Evolutionary conservation across 2,113 vertebrate genomes (phyloP).

Genomic region (Nibea albiflora): DNA sequence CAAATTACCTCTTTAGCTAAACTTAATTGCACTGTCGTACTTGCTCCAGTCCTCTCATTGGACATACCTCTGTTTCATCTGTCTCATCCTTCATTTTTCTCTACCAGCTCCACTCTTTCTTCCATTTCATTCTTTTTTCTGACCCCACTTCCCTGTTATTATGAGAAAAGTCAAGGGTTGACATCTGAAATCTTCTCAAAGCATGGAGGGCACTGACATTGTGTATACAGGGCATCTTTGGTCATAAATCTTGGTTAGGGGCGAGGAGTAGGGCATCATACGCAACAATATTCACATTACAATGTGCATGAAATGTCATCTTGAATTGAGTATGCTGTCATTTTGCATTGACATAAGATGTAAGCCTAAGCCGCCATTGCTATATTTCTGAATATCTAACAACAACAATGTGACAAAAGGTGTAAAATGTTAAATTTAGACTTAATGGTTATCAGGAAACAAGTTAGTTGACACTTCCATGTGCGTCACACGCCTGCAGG

Average conservation of each 20-base stretch:
- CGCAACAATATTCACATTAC: slow-evolving; percentile 27
- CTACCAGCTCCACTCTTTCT: not conserved
- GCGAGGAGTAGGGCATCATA: slow-evolving; percentile 8
- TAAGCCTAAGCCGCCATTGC: too few relatives aligned
- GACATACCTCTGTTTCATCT: slow-evolving; percentile 7
- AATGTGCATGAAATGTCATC: slow-evolving; percentile 25
- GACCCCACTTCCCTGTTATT: slow-evolving; percentile 22
- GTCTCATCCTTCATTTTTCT: slow-evolving; percentile 7
- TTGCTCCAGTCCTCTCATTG: slow-evolving; percentile 6
- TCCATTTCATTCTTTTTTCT: slow-evolving; percentile 14
- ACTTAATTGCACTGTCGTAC: slow-evolving; percentile 48
- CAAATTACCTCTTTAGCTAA: slow-evolving; percentile 72
- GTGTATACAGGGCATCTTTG: not conserved
- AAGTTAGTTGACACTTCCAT: too few relatives aligned
- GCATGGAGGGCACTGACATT: not conserved
- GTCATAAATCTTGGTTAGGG: slow-evolving; percentile 21
- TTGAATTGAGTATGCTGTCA: slow-evolving; percentile 5
- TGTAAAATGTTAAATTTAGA: too few relatives aligned
- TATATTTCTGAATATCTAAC: too few relatives aligned
- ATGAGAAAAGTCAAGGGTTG: slow-evolving; percentile 18
- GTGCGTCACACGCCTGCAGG: not conserved
- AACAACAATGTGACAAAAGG: too few relatives aligned
- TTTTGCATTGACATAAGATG: not conserved
- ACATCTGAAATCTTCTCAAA: slow-evolving; percentile 28
- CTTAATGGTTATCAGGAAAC: too few relatives aligned